Conservation (phyloP, 2,113 vertebrate species). For the Pangasianodon gigas region DNA sequence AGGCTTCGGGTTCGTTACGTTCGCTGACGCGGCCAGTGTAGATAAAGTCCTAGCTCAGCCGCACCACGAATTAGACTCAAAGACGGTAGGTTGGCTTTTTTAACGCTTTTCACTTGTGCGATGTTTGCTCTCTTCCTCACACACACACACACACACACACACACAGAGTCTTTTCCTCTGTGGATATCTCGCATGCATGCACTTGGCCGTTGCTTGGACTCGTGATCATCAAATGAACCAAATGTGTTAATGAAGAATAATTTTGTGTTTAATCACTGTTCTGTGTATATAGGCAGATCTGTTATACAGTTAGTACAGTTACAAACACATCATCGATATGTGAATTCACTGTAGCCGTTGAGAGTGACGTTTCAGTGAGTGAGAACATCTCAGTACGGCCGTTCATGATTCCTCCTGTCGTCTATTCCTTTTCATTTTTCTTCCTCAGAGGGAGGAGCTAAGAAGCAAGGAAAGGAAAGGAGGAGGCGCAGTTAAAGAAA, state of each 20-base stretch:
- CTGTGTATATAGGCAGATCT: not conserved
- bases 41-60: constrained; percentile 91
- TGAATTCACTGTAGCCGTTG: not conserved
- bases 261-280: not conserved
- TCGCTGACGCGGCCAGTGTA: constrained; percentile 87
- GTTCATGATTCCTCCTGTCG: not conserved
- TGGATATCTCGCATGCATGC: not conserved
- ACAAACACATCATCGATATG: not conserved
- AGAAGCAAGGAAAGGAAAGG: not conserved
- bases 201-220: not conserved
- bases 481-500: not conserved
- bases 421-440: not conserved
- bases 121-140: not conserved
- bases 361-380: not conserved
- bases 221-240: not conserved
- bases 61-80: constrained; percentile 90
- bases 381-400: not conserved
- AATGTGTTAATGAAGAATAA: not conserved
- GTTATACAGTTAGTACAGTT: not conserved
- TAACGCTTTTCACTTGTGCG: constrained; percentile 30
- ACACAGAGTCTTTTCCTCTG: not conserved
- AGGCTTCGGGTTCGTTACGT: constrained; percentile 90
- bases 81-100: constrained; percentile 82
- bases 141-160: not conserved
- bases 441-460: not conserved